phyloP scores from a whole-genome alignment of 1,140 invertebrate genomes.

The Sipha flava region DNA sequence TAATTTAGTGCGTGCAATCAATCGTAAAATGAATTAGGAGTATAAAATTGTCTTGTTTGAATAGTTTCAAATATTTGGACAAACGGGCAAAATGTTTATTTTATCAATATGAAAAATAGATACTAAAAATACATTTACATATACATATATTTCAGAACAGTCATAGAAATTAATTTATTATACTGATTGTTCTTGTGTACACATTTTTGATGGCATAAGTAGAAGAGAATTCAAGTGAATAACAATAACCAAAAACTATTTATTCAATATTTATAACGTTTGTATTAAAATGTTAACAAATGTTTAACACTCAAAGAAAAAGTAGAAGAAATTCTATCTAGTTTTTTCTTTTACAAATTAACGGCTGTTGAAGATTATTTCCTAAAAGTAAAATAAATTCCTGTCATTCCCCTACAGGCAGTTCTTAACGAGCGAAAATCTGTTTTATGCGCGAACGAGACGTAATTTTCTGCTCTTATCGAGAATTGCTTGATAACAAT shows the following conservation, averaged over 20 bases:
- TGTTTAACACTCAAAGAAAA: no score
- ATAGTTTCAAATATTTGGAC: slow-evolving; percentile 13
- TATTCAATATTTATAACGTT: no score
- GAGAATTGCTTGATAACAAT: neutral
- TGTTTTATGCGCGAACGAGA: neutral
- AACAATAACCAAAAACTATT: no score
- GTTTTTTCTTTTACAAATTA: neutral
- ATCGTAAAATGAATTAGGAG: neutral
- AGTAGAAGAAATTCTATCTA: neutral
- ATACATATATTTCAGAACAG: no score
- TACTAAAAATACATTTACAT: no score
- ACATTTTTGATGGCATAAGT: no score
- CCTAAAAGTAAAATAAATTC: neutral
- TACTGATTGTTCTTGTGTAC: no score
- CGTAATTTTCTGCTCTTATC: neutral
- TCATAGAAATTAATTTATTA: no score
- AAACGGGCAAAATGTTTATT: neutral
- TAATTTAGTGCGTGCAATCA: no score
- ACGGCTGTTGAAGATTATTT: neutral
- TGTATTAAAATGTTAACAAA: no score
- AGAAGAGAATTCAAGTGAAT: no score
- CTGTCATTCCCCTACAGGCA: neutral
- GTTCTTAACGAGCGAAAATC: neutral
- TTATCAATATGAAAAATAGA: no score
- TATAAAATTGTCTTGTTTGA: neutral